Evolutionary conservation across 2,888 invertebrate genomes (phyloP).

Genomic region (Trachelus iudaicus): DNA sequence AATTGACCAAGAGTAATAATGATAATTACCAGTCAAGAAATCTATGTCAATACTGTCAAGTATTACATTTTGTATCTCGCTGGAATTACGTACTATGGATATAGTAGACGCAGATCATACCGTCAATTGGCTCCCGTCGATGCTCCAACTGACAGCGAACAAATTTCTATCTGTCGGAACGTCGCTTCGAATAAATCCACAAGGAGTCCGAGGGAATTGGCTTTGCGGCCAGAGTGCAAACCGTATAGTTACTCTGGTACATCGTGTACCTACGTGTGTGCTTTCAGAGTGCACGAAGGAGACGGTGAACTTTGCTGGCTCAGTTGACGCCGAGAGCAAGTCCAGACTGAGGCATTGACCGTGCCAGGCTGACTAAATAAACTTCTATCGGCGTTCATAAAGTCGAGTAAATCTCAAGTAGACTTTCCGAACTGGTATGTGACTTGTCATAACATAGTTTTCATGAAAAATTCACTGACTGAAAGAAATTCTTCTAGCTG

Average conservation of each 20-base stretch:
- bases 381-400: background rate
- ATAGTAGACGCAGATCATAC: no score
- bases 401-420: background rate
- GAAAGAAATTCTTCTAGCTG: background rate
- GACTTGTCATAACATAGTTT: background rate
- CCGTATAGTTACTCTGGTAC: background rate
- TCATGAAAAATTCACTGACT: background rate
- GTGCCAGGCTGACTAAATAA: background rate
- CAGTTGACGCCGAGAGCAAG: slow-evolving; percentile 11
- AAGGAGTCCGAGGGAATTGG: no score
- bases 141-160: no score
- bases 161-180: no score
- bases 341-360: slow-evolving; percentile 10
- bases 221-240: no score
- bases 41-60: no score
- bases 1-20: no score
- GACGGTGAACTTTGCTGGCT: slow-evolving; percentile 21
- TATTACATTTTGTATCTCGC: no score
- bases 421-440: background rate
- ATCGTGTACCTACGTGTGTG: slow-evolving; percentile 1
- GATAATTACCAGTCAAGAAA: no score
- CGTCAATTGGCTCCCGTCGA: no score
- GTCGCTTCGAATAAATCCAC: no score
- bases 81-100: no score
- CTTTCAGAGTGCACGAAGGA: slow-evolving; percentile 1